Conservation (phyloP, 2,113 vertebrate genomes). For the Lagopus muta region DNA sequence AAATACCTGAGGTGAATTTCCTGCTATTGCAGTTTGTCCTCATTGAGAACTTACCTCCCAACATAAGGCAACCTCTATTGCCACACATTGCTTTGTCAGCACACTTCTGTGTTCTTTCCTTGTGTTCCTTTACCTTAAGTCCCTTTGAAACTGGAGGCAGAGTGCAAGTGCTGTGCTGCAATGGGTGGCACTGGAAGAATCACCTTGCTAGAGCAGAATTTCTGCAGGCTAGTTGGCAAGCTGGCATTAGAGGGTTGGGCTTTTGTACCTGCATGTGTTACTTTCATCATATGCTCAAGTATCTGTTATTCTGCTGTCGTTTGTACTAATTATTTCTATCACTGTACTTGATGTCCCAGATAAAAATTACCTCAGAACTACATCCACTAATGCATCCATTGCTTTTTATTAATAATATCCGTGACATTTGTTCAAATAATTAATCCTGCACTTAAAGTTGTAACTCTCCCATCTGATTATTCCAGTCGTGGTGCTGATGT, state of each 20-base stretch:
- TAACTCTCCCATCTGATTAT: background rate
- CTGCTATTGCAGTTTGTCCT: background rate
- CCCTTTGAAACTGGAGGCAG: background rate
- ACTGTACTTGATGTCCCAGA: background rate
- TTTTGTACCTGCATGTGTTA: background rate
- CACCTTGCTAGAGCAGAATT: background rate
- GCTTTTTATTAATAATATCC: background rate
- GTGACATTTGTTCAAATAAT: background rate
- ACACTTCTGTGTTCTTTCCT: background rate
- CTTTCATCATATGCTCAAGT: background rate
- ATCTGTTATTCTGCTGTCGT: background rate
- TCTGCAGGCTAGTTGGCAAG: background rate
- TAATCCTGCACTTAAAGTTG: background rate
- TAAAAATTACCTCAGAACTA: background rate
- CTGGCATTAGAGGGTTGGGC: background rate
- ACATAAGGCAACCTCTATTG: background rate
- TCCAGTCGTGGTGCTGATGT: background rate
- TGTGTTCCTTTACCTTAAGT: background rate
- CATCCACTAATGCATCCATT: background rate
- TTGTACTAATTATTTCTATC: background rate
- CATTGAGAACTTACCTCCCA: background rate
- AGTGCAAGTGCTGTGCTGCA: background rate
- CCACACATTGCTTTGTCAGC: background rate
- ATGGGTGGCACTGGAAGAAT: background rate
- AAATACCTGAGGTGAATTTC: background rate